Percentiles rank a stretch among this genome's conserved stretches.
Evolutionary conservation across 2,888 invertebrate species (phyloP).

Genomic region (Margaritifera margaritifera): DNA sequence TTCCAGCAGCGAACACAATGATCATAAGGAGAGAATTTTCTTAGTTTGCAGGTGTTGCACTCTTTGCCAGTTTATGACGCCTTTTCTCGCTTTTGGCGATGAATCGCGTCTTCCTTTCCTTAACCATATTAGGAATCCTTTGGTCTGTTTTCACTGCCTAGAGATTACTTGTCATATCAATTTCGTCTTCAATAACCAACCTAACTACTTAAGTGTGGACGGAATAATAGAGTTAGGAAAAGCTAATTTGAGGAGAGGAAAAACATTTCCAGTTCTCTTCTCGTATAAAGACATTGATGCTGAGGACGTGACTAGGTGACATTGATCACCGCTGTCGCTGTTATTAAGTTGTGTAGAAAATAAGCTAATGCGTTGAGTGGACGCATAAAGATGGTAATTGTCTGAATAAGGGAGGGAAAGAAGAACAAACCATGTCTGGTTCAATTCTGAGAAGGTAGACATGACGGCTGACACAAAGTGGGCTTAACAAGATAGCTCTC

Average conservation of each 20-base stretch:
- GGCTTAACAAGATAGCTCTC: constrained; percentile 32
- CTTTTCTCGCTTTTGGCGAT: too few species aligned
- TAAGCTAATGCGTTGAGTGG: constrained; percentile 35
- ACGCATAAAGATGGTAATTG: constrained; percentile 39
- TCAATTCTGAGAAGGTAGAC: constrained; percentile 21
- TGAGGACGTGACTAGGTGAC: constrained; percentile 32
- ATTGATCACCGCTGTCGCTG: constrained; percentile 41
- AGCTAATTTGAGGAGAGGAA: constrained; percentile 39
- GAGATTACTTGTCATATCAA: constrained; percentile 41
- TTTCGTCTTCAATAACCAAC: constrained; percentile 23
- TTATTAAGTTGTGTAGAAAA: constrained; percentile 43
- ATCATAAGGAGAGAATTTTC: too few species aligned
- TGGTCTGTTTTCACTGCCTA: too few species aligned
- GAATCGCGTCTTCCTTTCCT: too few species aligned
- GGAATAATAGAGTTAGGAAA: constrained; percentile 41
- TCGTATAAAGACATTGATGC: constrained; percentile 37
- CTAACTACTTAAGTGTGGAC: constrained; percentile 25
- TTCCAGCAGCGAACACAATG: too few species aligned
- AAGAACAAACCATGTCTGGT: constrained; percentile 25
- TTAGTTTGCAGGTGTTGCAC: too few species aligned
- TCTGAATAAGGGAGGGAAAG: constrained; percentile 22
- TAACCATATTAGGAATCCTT: too few species aligned
- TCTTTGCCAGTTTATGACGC: too few species aligned
- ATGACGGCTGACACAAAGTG: constrained; percentile 15
- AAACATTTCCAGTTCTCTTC: constrained; percentile 37